Percentiles rank a stretch among this genome's conserved stretches.
These are phyloP conservation scores for Mesocricetus auratus DNA, from an alignment of 2,113 vertebrate genomes.

Conservation along the genomic window DNA sequence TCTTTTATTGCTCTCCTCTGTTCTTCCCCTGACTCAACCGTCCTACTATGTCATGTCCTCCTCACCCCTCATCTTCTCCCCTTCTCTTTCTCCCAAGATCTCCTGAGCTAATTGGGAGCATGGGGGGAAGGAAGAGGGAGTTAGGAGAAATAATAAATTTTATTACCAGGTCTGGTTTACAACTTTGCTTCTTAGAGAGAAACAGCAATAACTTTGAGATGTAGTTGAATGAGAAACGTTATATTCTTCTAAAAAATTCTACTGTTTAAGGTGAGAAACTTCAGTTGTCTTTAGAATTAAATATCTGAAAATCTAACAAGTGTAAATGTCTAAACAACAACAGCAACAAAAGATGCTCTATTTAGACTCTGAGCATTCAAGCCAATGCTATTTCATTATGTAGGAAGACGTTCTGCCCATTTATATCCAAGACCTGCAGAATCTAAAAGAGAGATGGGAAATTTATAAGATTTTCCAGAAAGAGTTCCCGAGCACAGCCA, in stretches of 20 bases:
- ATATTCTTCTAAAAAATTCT: conserved; percentile 40
- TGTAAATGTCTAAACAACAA: conserved; percentile 13
- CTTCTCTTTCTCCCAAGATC: too few relatives aligned
- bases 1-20: too few relatives aligned
- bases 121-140: too few relatives aligned
- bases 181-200: conserved; percentile 3
- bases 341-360: background rate
- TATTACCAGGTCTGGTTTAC: background rate
- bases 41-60: too few relatives aligned
- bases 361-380: conserved; percentile 18
- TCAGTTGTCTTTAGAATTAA: background rate
- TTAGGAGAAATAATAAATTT: too few relatives aligned
- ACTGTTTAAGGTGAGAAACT: background rate
- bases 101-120: too few relatives aligned
- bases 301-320: conserved; percentile 9
- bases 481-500: background rate
- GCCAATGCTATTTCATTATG: background rate
- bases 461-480: background rate
- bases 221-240: conserved; percentile 19
- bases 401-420: background rate
- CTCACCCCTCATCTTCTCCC: too few relatives aligned
- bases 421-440: background rate
- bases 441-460: background rate
- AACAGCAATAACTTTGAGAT: conserved; percentile 4
- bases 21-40: too few relatives aligned